Evolutionary conservation across 2,113 vertebrate genomes (phyloP).

Genomic region (Sylvietta virens): DNA sequence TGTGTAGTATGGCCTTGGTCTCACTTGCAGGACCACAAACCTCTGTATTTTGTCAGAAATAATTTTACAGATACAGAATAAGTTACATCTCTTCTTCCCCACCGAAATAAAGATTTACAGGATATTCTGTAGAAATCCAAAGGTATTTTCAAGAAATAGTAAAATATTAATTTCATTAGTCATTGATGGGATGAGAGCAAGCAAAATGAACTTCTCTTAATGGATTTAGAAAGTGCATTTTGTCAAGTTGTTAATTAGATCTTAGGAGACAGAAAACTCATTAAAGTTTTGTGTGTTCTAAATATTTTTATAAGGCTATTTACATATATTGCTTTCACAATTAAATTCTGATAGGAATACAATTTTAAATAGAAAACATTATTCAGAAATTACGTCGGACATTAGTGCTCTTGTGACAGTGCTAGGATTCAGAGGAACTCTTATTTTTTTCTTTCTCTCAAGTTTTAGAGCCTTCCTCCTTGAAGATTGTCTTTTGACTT

Average conservation of each 20-base stretch:
- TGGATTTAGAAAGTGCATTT: not conserved
- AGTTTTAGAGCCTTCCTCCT: conserved; percentile 1
- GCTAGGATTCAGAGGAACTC: not conserved
- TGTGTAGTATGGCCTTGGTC: not conserved
- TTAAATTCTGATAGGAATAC: not conserved
- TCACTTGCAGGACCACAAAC: not conserved
- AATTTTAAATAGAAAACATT: not conserved
- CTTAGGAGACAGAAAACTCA: not conserved
- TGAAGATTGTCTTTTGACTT: not conserved
- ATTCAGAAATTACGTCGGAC: not conserved
- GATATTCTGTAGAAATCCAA: not conserved
- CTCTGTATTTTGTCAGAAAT: not conserved
- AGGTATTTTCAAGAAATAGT: not conserved
- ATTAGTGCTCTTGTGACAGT: not conserved
- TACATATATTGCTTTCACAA: not conserved
- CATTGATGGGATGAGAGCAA: not conserved
- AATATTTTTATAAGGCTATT: not conserved
- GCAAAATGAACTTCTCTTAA: not conserved
- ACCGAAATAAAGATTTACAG: not conserved
- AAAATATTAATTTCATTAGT: not conserved
- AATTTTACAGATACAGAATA: not conserved
- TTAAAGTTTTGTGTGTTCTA: not conserved
- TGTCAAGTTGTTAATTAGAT: not conserved
- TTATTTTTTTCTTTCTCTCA: not conserved
- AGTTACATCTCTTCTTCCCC: not conserved